Conservation (phyloP, 1,140 invertebrate species). For the Hypothenemus hampei region DNA sequence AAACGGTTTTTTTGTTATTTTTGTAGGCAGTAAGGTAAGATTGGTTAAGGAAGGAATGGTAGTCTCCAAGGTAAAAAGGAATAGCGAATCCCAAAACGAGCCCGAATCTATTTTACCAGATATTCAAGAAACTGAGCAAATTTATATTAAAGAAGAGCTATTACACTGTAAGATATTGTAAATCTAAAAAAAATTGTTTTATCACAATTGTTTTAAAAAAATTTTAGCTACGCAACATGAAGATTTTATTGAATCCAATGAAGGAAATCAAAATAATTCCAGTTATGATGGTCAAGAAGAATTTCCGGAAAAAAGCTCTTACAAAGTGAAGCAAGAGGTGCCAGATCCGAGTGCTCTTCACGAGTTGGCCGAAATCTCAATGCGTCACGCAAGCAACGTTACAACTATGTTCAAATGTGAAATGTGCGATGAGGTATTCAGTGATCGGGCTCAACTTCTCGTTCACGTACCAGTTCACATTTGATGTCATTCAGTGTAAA, state of each 20-base stretch:
- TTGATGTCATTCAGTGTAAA: too few species aligned
- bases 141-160: conserved; percentile 20
- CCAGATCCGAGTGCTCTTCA: conserved; percentile 52
- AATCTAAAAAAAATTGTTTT: too few species aligned
- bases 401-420: conserved; percentile 60
- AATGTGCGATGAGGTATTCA: conserved; percentile 73
- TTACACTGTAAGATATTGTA: conserved; percentile 13
- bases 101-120: conserved; percentile 27
- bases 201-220: too few species aligned
- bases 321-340: conserved; percentile 44
- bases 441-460: conserved; percentile 63
- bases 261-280: too few species aligned
- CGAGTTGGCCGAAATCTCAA: conserved; percentile 46
- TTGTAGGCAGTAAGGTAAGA: conserved; percentile 34
- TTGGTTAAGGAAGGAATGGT: conserved; percentile 44
- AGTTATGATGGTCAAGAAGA: neutral
- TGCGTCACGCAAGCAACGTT: conserved; percentile 40
- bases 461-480: conserved; percentile 77
- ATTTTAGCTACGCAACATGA: too few species aligned
- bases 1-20: neutral
- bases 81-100: conserved; percentile 22
- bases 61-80: conserved; percentile 39
- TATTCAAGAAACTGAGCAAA: conserved; percentile 23
- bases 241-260: too few species aligned
- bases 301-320: neutral